Conservation (phyloP, 2,113 vertebrate species). For the Istiophorus platypterus region DNA sequence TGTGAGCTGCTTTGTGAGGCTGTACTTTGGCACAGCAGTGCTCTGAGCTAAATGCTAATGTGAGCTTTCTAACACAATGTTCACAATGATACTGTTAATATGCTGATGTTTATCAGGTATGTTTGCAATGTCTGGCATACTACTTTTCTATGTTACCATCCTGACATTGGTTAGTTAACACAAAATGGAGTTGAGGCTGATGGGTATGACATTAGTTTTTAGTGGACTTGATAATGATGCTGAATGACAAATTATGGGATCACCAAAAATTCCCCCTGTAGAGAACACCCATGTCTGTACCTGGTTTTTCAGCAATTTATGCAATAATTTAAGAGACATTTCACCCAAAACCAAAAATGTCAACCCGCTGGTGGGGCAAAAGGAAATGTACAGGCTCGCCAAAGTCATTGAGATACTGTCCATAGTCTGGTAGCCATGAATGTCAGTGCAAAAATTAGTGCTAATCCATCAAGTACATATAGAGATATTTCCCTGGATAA, state of each 20-base stretch:
- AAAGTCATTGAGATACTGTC: not conserved
- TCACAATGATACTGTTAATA: not conserved
- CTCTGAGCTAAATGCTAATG: not conserved
- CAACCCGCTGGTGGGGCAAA: not conserved
- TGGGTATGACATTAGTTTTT: not conserved
- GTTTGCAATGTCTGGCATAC: not conserved
- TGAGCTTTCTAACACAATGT: not conserved
- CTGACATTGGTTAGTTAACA: not conserved
- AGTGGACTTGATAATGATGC: not conserved
- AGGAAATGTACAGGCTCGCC: not conserved
- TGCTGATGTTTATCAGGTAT: not conserved
- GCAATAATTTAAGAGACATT: no score
- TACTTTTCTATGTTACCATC: not conserved
- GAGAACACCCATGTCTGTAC: not conserved
- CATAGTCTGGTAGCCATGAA: not conserved
- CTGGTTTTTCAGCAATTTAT: no score
- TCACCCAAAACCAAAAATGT: no score
- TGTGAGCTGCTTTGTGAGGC: conserved; percentile 6
- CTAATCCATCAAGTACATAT: no score
- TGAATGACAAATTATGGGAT: not conserved
- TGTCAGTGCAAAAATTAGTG: not conserved
- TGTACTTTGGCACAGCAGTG: conserved; percentile 2
- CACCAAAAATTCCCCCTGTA: not conserved
- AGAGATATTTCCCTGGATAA: no score
- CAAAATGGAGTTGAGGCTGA: not conserved